Evolutionary conservation across 2,113 vertebrate species (phyloP), one percentile per base, ranked within the genome.

Genomic region (Sinocyclocheilus anophthalmus): DNA sequence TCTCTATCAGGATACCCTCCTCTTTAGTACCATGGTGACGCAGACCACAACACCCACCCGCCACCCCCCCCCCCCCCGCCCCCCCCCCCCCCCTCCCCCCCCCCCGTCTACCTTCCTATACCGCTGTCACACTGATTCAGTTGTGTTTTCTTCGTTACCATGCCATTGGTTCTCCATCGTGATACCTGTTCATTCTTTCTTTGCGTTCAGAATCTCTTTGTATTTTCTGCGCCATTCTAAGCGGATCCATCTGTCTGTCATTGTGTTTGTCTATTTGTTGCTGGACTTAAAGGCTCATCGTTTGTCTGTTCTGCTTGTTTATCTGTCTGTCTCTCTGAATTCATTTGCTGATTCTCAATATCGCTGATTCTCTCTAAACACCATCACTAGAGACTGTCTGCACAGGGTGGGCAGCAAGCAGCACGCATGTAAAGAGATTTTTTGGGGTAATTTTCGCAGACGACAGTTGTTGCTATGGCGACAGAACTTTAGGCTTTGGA

Each of bases 381-480:
- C 9, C 63, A 80, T 50, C 72, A 84, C 57, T 37, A 85, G 45
- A 85, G 59, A 83, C 24, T 22, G 42, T 70, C 42, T 87, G 61
- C 77, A 45, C 50, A 83, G 77, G 84, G 61, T 80, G 73, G 83
- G 61, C 65, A 67, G 33, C 33, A 82, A 72, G 72, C 18, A 83
- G 84, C 13, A 16, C 37, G 70, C 84, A 82, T 65, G 88, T 85
- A 90, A 88, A 84, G 81, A 73, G 86, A 86, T 92, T 93, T 93
- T 94, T 93, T 0, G 93, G 90, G 92, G 93, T 92, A 93, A 92
- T 93, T 93, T 94, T 94, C 24, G 87, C 93, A 93, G 91, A 94
- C 81, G 86, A 92, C 91, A 93, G 94, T 92, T 94, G 94, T 95
- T 95, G 93, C 95, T 92, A 95, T 94, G 94, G 93, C 42, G 91